A percentile compares a stretch with the other conserved stretches of the same genome.
These are phyloP conservation scores for Sphaerophoria rueppellii DNA, from an alignment of 2,888 invertebrate genomes.

Conservation along the genomic window DNA sequence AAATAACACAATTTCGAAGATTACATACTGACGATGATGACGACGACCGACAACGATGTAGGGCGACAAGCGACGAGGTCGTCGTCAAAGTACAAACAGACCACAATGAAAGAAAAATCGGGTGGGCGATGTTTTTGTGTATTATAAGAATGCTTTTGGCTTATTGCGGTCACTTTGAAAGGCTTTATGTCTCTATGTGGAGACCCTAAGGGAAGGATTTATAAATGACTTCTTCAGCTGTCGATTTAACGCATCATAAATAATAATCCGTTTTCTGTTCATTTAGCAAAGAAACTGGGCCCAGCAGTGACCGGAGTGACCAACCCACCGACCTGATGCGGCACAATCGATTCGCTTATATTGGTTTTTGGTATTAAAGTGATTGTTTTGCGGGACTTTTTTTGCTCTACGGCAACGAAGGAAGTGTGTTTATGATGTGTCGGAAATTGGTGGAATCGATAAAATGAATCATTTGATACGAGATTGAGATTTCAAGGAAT, in stretches of 20 bases:
- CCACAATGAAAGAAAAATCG: background rate
- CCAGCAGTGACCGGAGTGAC: background rate
- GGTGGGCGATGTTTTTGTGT: background rate
- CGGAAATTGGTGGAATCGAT: too few relatives aligned
- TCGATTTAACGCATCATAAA: conserved; percentile 69
- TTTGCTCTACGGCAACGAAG: too few relatives aligned
- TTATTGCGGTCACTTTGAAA: conserved; percentile 59
- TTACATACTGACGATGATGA: conserved; percentile 22
- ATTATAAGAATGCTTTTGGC: conserved; percentile 57
- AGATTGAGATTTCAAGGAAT: conserved; percentile 3
- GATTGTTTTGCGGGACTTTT: too few relatives aligned
- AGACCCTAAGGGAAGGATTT: conserved; percentile 64
- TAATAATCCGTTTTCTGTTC: conserved; percentile 67
- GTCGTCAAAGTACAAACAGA: too few relatives aligned
- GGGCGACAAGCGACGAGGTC: too few relatives aligned
- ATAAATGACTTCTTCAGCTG: conserved; percentile 66
- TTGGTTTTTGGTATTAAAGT: background rate
- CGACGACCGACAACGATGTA: background rate
- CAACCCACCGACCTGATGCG: conserved; percentile 46
- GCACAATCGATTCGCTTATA: conserved; percentile 14
- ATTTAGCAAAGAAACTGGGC: conserved; percentile 52
- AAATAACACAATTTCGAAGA: conserved; percentile 53
- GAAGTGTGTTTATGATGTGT: background rate
- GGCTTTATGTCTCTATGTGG: conserved; percentile 4
- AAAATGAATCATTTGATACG: too few relatives aligned